Percentiles rank a stretch among this genome's conserved stretches.
These are phyloP conservation scores for Tribolium freemani DNA, from an alignment of 2,888 invertebrate species.

Conservation along the genomic window DNA sequence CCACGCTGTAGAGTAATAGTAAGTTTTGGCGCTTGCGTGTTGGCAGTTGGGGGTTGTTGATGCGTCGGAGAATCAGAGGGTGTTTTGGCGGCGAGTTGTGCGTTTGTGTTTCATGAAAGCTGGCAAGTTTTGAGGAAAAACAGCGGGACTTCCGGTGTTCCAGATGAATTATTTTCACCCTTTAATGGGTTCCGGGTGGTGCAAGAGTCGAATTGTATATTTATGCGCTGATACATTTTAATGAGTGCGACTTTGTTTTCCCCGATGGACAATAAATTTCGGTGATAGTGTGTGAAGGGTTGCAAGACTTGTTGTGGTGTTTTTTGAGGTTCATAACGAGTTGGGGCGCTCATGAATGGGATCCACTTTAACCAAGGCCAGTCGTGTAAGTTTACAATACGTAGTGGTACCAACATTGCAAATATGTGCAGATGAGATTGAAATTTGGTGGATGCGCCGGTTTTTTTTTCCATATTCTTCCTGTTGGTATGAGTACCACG, in stretches of 20 bases:
- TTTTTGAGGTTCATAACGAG: background rate
- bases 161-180: constrained; percentile 23
- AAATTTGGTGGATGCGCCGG: constrained; percentile 42
- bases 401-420: background rate
- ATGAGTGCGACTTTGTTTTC: constrained; percentile 50
- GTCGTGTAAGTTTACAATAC: constrained; percentile 65
- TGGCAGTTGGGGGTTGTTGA: constrained; percentile 8
- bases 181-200: constrained; percentile 3
- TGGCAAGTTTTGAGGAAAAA: too few species aligned
- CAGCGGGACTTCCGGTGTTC: constrained; percentile 9
- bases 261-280: constrained; percentile 53
- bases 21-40: constrained; percentile 26
- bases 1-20: background rate
- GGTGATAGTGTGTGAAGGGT: constrained; percentile 45
- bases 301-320: background rate
- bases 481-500: background rate
- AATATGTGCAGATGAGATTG: background rate
- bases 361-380: constrained; percentile 69
- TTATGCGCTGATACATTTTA: constrained; percentile 59
- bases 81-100: constrained; percentile 15
- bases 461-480: background rate
- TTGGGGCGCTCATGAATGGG: constrained; percentile 67
- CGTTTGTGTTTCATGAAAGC: background rate
- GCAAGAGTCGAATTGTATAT: constrained; percentile 54
- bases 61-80: constrained; percentile 23